A percentile compares a stretch with the other conserved stretches of the same genome.
These are phyloP conservation scores for Selene dorsalis DNA, from an alignment of 2,797 vertebrate species.

Conservation along the genomic window DNA sequence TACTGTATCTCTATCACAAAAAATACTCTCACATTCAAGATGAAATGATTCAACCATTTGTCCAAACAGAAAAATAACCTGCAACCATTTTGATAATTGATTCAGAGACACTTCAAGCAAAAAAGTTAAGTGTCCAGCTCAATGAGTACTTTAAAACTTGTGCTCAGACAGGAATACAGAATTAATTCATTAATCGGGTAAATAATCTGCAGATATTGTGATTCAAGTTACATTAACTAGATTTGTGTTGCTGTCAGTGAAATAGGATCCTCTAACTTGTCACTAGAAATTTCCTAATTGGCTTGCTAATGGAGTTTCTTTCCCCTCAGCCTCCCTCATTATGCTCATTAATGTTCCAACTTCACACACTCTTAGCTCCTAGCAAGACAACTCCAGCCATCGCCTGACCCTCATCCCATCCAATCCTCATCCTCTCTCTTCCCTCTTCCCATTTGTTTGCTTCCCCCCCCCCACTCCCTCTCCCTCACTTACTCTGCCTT, in stretches of 20 bases:
- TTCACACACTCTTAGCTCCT: conserved; percentile 27
- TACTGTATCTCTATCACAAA: too few species aligned
- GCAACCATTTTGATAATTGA: too few species aligned
- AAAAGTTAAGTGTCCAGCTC: too few species aligned
- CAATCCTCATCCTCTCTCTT: neutral
- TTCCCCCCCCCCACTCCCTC: neutral
- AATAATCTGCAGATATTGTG: neutral
- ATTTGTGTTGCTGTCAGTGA: conserved; percentile 42
- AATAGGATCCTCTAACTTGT: conserved; percentile 29
- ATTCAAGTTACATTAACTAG: conserved; percentile 29
- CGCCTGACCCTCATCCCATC: conserved; percentile 12
- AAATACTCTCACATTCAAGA: too few species aligned
- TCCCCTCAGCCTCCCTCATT: conserved; percentile 34
- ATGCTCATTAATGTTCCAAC: conserved; percentile 49
- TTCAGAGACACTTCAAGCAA: too few species aligned
- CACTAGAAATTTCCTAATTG: conserved; percentile 56
- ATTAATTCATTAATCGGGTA: neutral
- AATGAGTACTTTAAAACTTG: neutral
- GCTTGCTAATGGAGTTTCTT: conserved; percentile 33
- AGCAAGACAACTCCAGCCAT: conserved; percentile 34
- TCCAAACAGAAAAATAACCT: too few species aligned
- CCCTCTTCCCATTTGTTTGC: conserved; percentile 19
- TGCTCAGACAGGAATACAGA: neutral
- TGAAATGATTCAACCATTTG: too few species aligned
- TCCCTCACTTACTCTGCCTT: conserved; percentile 1